Conservation (phyloP, 2,113 vertebrate genomes). For the Campylomormyrus numenius region DNA sequence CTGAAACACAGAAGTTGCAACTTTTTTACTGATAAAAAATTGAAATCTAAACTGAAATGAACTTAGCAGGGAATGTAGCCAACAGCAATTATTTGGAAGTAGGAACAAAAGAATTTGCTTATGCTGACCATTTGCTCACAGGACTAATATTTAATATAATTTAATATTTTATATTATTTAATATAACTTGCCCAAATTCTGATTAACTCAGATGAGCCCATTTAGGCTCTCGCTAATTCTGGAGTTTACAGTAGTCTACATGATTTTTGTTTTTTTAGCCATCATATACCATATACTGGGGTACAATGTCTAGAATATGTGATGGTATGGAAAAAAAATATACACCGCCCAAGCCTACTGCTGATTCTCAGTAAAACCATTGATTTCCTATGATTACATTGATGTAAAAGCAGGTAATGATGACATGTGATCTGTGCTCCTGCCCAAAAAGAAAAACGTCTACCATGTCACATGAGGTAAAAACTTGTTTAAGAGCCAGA, state of each 20-base stretch:
- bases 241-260: background rate
- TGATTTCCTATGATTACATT: background rate
- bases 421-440: background rate
- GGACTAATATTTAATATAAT: no score
- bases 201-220: background rate
- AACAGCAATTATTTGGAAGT: no score
- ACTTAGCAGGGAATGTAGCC: no score
- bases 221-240: background rate
- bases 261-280: background rate
- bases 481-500: background rate
- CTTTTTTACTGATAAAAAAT: background rate
- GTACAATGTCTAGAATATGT: background rate
- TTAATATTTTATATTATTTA: no score
- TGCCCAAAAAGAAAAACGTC: background rate
- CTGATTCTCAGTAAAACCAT: background rate
- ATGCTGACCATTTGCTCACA: no score
- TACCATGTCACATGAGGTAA: background rate
- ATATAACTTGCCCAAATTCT: no score
- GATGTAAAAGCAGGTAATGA: constrained; percentile 15
- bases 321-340: background rate
- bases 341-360: background rate
- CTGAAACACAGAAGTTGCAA: background rate
- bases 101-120: no score
- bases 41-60: background rate
- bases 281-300: background rate